phyloP scores from a whole-genome alignment of 2,888 invertebrate species.

The Netelia inedita region DNA sequence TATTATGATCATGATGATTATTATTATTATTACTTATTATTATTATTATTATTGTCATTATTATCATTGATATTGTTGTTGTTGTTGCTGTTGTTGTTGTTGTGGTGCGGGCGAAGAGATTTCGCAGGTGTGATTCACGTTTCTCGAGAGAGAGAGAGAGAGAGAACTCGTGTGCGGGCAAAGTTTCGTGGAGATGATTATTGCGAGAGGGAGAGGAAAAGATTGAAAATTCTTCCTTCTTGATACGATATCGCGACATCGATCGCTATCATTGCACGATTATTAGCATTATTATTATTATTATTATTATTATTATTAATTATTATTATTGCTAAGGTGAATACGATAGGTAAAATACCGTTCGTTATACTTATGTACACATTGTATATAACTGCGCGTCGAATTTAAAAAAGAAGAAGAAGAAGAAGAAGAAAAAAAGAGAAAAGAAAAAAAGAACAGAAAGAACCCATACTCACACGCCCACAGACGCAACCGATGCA shows the following conservation, averaged over 20 bases:
- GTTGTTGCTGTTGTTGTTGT: conserved; percentile 73
- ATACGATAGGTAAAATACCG: conserved; percentile 51
- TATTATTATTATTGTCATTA: conserved; percentile 61
- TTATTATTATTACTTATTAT: conserved; percentile 51
- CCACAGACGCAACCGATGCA: background rate
- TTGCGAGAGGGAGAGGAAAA: conserved; percentile 7
- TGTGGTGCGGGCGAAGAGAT: conserved; percentile 54
- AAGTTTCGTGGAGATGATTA: background rate
- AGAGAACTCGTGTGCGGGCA: background rate
- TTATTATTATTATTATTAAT: conserved; percentile 50
- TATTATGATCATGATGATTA: conserved; percentile 67
- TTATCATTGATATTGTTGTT: conserved; percentile 68
- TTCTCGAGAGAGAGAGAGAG: background rate
- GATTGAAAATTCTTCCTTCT: conserved; percentile 21
- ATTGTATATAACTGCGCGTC: conserved; percentile 78
- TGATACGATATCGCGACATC: conserved; percentile 38
- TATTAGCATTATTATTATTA: conserved; percentile 41
- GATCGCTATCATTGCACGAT: conserved; percentile 49
- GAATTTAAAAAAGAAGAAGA: conserved; percentile 31
- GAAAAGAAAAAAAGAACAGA: conserved; percentile 1
- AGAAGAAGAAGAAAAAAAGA: background rate
- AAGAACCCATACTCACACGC: conserved; percentile 10
- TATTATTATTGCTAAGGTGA: conserved; percentile 52
- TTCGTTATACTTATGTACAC: conserved; percentile 76
- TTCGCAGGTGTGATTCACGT: conserved; percentile 25